Percentiles rank a stretch among this genome's conserved stretches.
These are phyloP conservation scores for Drosophila monieri DNA, from an alignment of 2,888 invertebrate genomes.

Conservation along the genomic window DNA sequence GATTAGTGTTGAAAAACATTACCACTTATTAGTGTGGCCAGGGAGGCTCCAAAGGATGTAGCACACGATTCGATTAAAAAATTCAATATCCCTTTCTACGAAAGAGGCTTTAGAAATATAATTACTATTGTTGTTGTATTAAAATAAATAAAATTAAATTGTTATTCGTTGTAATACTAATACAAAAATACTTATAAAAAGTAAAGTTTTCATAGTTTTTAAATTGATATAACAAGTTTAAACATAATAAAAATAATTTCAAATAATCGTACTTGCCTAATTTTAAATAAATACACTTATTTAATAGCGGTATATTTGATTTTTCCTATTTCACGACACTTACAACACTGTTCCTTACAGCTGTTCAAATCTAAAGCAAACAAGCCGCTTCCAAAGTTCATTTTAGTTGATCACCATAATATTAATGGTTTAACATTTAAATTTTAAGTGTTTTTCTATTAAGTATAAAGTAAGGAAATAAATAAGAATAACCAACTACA, in stretches of 20 bases:
- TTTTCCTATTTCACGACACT: not conserved
- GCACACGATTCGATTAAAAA: too few species aligned
- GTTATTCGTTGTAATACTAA: too few species aligned
- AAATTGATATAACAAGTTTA: too few species aligned
- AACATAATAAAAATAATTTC: too few species aligned
- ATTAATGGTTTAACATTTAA: not conserved
- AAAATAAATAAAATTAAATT: too few species aligned
- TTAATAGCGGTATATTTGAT: not conserved
- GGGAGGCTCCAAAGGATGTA: too few species aligned
- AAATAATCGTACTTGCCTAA: not conserved
- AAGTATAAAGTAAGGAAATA: not conserved
- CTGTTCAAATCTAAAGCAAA: slow-evolving; percentile 5
- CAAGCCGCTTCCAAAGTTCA: slow-evolving; percentile 22
- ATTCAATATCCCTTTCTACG: too few species aligned
- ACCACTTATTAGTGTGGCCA: too few species aligned
- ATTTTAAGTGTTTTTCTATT: not conserved
- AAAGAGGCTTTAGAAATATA: too few species aligned
- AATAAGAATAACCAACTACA: not conserved
- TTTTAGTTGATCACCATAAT: not conserved
- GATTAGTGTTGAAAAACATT: not conserved
- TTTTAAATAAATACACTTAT: not conserved
- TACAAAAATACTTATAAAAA: too few species aligned
- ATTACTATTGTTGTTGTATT: too few species aligned
- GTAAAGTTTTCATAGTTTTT: too few species aligned
- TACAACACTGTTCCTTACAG: not conserved